Base-by-base conservation (phyloP, 2,797 vertebrate species). In the Glossophaga mutica region DNA sequence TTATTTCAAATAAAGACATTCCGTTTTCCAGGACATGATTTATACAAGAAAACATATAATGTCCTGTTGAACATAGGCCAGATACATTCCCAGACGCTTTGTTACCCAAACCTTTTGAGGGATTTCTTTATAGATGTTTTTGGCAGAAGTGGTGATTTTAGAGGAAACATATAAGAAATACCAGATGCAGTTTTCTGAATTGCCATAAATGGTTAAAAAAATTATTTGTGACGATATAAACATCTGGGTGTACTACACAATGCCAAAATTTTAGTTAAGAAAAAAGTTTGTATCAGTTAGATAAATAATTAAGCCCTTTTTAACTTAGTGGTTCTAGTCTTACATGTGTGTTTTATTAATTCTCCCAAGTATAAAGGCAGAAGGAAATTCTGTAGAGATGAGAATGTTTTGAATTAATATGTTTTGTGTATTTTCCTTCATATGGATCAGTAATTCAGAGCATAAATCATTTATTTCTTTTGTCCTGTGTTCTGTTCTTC, bases 61-160 rank as follows among this genome's bases (percentile, higher is more conserved):
- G 96, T 98, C 96, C 42, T 98, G 62, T 81, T 98, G 98, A 98
- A 98, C 95, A 91, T 50, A 65, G 44, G 98, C 98, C 98, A 98
- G 87, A 98, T 97, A 97, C 98, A 98, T 99, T 99, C 98, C 98
- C 98, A 99, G 98, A 99, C 98, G 97, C 97, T 98, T 97, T 98
- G 96, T 98, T 98, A 96, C 98, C 98, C 98, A 98, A 55, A 97
- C 94, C 97, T 98, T 98, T 98, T 98, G 98, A 98, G 97, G 93
- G 96, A 96, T 98, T 98, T 98, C 97, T 98, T 98, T 97, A 98
- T 98, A 97, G 98, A 97, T 98, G 97, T 98, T 98, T 98, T 98
- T 99, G 98, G 98, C 98, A 98, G 92, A 76, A 97, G 84, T 96
- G 87, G 95, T 94, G 94, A 97, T 98, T 98, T 98, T 98, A 98